Conservation (phyloP, 2,797 vertebrate species). For the Loris lydekkerianus region DNA sequence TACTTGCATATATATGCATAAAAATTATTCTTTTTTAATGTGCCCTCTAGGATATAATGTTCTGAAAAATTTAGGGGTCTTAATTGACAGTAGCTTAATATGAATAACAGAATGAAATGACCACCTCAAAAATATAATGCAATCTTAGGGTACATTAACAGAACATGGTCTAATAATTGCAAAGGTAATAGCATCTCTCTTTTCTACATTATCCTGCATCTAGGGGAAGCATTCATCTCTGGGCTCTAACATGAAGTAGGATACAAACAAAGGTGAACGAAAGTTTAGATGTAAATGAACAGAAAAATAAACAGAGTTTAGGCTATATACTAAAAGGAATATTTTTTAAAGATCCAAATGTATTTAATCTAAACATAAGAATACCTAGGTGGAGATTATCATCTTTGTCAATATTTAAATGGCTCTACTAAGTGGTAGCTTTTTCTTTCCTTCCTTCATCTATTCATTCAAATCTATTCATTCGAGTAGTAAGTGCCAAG, state of each 20-base stretch:
- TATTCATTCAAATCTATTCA: constrained; percentile 40
- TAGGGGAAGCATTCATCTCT: not conserved
- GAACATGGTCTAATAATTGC: not conserved
- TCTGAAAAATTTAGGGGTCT: constrained; percentile 20
- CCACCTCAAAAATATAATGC: not conserved
- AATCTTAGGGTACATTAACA: rapidly evolving
- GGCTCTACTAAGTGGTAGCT: not conserved
- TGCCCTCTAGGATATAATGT: not conserved
- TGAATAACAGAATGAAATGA: not conserved
- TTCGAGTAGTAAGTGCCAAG: not conserved
- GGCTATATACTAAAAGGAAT: not conserved
- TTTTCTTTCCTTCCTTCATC: constrained; percentile 53
- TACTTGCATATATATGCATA: not conserved
- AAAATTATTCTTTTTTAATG: not conserved
- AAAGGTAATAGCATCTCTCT: not conserved
- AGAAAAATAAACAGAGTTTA: not conserved
- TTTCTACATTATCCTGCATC: not conserved
- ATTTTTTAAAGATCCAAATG: not conserved
- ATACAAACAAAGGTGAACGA: not conserved
- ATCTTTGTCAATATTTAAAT: constrained; percentile 27
- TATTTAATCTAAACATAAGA: constrained; percentile 45
- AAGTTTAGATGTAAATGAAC: constrained; percentile 2
- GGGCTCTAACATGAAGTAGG: not conserved
- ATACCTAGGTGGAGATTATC: not conserved
- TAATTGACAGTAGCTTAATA: not conserved